These are phyloP conservation scores for Urocitellus parryii DNA, from an alignment of 2,113 vertebrate genomes.

Conservation along the genomic window DNA sequence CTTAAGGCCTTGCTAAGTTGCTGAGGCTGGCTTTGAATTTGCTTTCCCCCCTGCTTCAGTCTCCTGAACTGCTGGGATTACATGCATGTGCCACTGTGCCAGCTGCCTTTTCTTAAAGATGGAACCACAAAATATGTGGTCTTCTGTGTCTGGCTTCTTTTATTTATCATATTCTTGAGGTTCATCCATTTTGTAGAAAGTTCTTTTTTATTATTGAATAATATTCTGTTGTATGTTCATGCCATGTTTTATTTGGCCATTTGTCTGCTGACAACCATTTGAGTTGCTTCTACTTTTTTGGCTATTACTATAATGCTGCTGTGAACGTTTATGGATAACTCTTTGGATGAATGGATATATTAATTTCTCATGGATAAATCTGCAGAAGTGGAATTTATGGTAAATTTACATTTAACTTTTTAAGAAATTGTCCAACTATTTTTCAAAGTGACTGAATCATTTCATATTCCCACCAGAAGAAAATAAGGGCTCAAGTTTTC, in stretches of 20 bases:
- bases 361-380: neutral
- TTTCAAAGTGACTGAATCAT: neutral
- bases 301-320: neutral
- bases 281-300: neutral
- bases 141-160: neutral
- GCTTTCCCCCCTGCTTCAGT: too few relatives aligned
- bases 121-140: neutral
- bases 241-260: neutral
- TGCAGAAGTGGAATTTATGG: neutral
- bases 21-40: too few relatives aligned
- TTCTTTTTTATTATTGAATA: neutral
- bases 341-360: neutral
- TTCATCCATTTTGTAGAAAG: neutral
- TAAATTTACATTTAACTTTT: neutral
- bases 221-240: neutral
- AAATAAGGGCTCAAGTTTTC: neutral
- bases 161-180: neutral
- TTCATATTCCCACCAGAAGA: neutral
- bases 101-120: neutral
- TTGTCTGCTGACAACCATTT: neutral
- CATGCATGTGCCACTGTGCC: too few relatives aligned
- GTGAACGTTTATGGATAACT: neutral
- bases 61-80: too few relatives aligned
- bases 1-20: too few relatives aligned
- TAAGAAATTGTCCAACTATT: neutral